Evolutionary conservation across 37 sponge, comb jelly and placozoan species (phyloP), one percentile per base, ranked within the genome.

Genomic region (Tethya wilhelma): DNA sequence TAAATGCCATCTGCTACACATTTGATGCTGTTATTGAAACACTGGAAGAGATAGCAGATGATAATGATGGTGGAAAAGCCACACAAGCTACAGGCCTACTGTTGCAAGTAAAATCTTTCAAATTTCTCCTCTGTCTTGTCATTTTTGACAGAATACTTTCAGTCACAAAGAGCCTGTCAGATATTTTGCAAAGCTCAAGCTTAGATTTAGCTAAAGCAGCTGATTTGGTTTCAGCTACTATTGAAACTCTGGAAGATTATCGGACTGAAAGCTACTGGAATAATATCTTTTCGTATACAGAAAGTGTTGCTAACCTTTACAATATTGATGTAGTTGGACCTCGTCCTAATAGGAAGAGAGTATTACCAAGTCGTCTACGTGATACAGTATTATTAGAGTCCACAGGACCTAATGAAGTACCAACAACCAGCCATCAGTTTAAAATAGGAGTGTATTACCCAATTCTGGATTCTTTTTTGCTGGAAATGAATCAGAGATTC

Each of bases 191-290:
- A n/a, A n/a, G n/a, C n/a, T n/a, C n/a, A n/a, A n/a, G n/a, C n/a
- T n/a, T n/a, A n/a, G n/a, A n/a, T n/a, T n/a, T n/a, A n/a, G n/a
- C n/a, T n/a, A n/a, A n/a, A n/a, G n/a, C n/a, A n/a, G n/a, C n/a
- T n/a, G n/a, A n/a, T n/a, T n/a, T n/a, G n/a, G n/a, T n/a, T n/a
- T n/a, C n/a, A n/a, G n/a, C n/a, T n/a, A n/a, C n/a, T n/a, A n/a
- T 70, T 5, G 1, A 25, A 70, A 69, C 71, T 7, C 57, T 80
- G 11, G 58, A 81, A 56, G 63, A 57, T 28, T 58, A 71, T 59
- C 45, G 71, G 40, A 71, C 72, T 32, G 80, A 79, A 25, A 33
- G 36, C 12, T 8, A 46, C 34, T 81, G 82, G 82, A 42, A 81
- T 2, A 22, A 71, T 29, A 20, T 71, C 22, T 81, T 59, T 70